A percentile compares a stretch with the other conserved stretches of the same genome.
Conservation (phyloP, 2,888 invertebrate genomes). For the Mycalesis mineus region DNA sequence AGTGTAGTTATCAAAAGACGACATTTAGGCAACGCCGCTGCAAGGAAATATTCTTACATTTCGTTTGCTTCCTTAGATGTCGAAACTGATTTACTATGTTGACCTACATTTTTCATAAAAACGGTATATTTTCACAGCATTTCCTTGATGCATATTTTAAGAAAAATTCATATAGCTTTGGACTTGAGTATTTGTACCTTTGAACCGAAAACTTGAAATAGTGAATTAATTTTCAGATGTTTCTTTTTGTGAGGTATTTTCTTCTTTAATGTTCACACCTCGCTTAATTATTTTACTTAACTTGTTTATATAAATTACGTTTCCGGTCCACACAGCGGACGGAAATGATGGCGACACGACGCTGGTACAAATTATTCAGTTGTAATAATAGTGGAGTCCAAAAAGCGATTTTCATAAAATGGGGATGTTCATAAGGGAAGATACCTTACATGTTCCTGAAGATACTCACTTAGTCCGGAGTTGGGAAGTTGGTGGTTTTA, state of each 20-base stretch:
- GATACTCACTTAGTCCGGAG: too few species aligned
- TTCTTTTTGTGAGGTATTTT: neutral
- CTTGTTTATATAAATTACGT: too few species aligned
- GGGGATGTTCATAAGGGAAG: too few species aligned
- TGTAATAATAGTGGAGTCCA: too few species aligned
- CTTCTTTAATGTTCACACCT: neutral
- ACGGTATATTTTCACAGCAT: neutral
- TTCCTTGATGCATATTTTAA: neutral
- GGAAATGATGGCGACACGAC: too few species aligned
- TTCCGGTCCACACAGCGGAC: too few species aligned
- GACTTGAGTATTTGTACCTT: neutral
- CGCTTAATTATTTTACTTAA: too few species aligned
- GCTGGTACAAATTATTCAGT: too few species aligned
- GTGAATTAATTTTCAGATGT: neutral
- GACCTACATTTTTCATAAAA: constrained; percentile 5
- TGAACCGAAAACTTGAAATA: neutral
- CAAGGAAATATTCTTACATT: constrained; percentile 19
- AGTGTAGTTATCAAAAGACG: constrained; percentile 21
- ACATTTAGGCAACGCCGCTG: constrained; percentile 19
- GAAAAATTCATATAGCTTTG: neutral
- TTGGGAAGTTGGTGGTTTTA: too few species aligned
- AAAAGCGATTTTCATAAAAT: too few species aligned
- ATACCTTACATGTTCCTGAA: too few species aligned
- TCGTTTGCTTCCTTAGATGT: constrained; percentile 12
- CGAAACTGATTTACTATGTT: constrained; percentile 10